Conservation (phyloP, 2,797 vertebrate species). For the Ispidina lecontei region DNA sequence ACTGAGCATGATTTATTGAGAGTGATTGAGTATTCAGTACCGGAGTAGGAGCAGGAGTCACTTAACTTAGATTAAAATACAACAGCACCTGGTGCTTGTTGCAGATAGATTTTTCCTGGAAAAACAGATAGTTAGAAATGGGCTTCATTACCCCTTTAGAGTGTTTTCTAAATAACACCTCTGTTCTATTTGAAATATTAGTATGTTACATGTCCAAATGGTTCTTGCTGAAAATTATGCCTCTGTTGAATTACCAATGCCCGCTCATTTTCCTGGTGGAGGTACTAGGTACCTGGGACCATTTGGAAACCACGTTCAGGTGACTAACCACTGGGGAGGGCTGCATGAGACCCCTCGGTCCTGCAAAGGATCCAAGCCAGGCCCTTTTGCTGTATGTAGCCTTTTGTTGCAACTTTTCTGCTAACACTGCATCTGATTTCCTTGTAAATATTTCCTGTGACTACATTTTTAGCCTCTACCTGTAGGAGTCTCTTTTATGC, state of each 20-base stretch:
- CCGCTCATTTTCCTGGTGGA: neutral
- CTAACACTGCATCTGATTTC: neutral
- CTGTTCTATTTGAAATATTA: neutral
- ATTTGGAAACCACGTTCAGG: neutral
- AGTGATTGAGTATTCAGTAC: conserved; percentile 9
- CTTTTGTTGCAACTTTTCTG: neutral
- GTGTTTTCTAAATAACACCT: neutral
- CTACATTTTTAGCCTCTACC: neutral
- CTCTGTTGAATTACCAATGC: neutral
- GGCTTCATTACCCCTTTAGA: neutral
- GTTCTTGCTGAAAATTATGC: neutral
- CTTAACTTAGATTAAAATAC: conserved; percentile 71
- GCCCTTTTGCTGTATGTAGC: neutral
- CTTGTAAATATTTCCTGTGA: neutral
- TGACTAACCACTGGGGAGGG: too few relatives aligned
- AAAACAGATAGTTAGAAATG: neutral
- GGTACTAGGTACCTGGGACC: neutral
- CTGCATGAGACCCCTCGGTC: neutral
- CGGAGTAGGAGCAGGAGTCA: conserved; percentile 50
- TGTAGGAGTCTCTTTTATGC: neutral
- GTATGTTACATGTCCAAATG: neutral
- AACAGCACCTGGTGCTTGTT: conserved; percentile 30
- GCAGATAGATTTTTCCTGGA: neutral
- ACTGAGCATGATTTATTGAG: conserved; percentile 31
- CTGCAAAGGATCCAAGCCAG: neutral